Percentiles rank a stretch among this genome's conserved stretches.
Conservation (phyloP, 2,888 invertebrate species). For the Ophion slaviceki region DNA sequence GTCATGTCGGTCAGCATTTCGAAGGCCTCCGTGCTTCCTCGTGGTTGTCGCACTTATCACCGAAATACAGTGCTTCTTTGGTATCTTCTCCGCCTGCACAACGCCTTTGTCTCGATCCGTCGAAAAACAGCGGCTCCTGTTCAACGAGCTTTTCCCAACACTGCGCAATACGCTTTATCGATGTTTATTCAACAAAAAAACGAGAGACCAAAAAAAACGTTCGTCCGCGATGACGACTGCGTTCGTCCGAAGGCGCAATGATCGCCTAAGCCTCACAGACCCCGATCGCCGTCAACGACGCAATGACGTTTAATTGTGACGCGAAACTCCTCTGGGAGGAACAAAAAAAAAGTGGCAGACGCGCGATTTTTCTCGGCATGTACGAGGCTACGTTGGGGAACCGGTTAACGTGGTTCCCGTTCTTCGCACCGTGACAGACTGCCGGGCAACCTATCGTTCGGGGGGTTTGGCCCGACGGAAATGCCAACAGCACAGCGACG, state of each 20-base stretch:
- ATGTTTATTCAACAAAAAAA: not conserved
- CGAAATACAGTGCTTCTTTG: slow-evolving; percentile 19
- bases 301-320: slow-evolving; percentile 27
- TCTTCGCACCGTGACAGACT: slow-evolving; percentile 83
- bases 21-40: slow-evolving; percentile 67
- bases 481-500: slow-evolving; percentile 66
- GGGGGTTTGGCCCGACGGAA: slow-evolving; percentile 74
- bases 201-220: not conserved
- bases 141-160: slow-evolving; percentile 14
- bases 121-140: slow-evolving; percentile 19
- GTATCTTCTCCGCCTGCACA: not conserved
- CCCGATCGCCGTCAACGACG: slow-evolving; percentile 11
- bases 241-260: not conserved
- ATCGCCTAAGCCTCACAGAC: slow-evolving; percentile 10
- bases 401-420: slow-evolving; percentile 83
- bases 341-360: slow-evolving; percentile 42
- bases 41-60: slow-evolving; percentile 57
- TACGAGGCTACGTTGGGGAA: slow-evolving; percentile 72
- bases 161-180: slow-evolving; percentile 10
- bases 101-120: slow-evolving; percentile 1
- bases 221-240: not conserved
- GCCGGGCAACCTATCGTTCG: slow-evolving; percentile 78
- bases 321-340: slow-evolving; percentile 6
- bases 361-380: slow-evolving; percentile 52
- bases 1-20: slow-evolving; percentile 84